Conservation (phyloP, 2,113 vertebrate genomes). For the Calonectris borealis region DNA sequence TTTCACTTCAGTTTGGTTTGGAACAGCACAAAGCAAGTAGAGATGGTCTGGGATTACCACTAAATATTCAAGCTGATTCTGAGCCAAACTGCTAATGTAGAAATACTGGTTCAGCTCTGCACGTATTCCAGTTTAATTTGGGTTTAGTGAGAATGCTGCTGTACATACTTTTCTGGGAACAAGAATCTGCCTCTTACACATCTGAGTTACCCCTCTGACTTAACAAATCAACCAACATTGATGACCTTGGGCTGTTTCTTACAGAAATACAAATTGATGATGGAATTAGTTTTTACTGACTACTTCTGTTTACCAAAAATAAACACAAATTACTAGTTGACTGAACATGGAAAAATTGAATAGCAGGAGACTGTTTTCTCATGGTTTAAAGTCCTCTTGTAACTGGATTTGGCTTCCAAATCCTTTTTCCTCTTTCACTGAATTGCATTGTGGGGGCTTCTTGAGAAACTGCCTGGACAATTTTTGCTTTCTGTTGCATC, state of each 20-base stretch:
- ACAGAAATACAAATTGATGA: background rate
- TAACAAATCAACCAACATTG: background rate
- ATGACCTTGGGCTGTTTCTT: background rate
- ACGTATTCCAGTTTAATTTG: background rate
- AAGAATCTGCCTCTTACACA: background rate
- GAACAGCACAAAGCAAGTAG: background rate
- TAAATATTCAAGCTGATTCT: background rate
- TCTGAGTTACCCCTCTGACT: background rate
- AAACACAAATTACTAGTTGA: background rate
- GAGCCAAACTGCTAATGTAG: constrained; percentile 6
- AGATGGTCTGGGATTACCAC: background rate
- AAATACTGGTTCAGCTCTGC: constrained; percentile 25
- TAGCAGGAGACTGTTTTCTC: background rate
- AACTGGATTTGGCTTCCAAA: background rate
- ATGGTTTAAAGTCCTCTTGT: background rate
- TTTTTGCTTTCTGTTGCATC: background rate
- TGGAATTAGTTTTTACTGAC: background rate
- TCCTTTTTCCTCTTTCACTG: background rate
- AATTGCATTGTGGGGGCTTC: background rate
- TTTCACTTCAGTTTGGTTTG: background rate
- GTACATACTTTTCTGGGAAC: background rate
- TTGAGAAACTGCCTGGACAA: background rate
- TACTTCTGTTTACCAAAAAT: background rate
- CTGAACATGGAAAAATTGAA: background rate
- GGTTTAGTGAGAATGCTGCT: background rate